Conservation (phyloP, 2,113 vertebrate genomes). For the Rhadina sibilatrix region DNA sequence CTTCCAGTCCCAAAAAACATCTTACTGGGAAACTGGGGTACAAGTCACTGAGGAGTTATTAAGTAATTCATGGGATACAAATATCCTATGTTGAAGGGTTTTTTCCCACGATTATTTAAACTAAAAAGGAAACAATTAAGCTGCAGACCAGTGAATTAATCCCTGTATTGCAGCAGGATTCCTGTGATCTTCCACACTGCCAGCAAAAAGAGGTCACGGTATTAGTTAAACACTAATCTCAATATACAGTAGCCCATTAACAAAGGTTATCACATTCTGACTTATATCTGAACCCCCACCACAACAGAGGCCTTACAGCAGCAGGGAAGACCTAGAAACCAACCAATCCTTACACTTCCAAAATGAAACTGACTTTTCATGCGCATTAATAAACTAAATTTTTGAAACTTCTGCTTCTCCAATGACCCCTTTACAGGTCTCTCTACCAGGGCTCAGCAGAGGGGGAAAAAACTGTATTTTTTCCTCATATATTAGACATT, state of each 20-base stretch:
- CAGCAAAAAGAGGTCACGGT: constrained; percentile 25
- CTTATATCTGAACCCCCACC: background rate
- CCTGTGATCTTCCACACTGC: background rate
- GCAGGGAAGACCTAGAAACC: background rate
- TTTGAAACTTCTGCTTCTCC: background rate
- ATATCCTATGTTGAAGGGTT: background rate
- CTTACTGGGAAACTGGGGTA: background rate
- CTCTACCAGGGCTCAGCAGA: background rate
- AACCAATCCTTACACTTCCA: background rate
- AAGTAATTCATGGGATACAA: background rate
- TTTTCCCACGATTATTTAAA: background rate
- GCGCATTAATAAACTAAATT: background rate
- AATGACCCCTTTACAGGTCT: background rate
- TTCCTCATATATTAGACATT: background rate
- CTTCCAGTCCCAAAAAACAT: background rate
- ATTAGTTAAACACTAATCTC: constrained; percentile 20
- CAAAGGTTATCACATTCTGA: constrained; percentile 16
- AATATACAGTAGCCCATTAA: background rate
- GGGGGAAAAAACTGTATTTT: background rate
- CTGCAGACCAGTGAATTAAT: constrained; percentile 15
- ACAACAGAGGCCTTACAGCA: background rate
- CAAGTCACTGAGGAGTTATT: background rate
- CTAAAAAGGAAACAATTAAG: background rate
- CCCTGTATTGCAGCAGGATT: background rate
- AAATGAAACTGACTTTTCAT: background rate